Evolutionary conservation across 2,888 invertebrate species (phyloP), one percentile per base, ranked within the genome.

Genomic region (Neoitamus cyanurus): DNA sequence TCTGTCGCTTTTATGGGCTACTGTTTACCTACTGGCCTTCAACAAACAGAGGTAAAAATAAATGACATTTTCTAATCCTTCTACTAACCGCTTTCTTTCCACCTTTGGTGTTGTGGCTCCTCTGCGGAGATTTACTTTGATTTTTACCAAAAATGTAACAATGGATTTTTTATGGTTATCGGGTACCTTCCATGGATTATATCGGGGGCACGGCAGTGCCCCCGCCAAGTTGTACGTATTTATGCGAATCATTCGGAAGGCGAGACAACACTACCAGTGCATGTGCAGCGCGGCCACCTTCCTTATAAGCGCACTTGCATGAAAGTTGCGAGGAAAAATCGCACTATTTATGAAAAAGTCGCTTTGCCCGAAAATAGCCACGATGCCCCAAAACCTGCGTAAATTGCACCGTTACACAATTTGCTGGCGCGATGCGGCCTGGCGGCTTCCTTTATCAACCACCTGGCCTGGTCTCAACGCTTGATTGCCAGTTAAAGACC

Each of bases 311-410:
- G 20, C 31, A 80, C 58, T 80, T 30, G 80, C 48, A 80, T 80
- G 80, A 80, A 80, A 80, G 80, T 80, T 80, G 58, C 42, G 68
- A 34, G 9, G 58, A 78, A 80, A 80, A 80, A 58, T 80, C 48
- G 31, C 13, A 68, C 80, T 58, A 68, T 80, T 80, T 80, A 58
- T 36, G 80, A 28, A 6, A 20, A n/a, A 30, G 11, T 80, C 58
- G 68, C 30, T 80, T 68, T 58, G 20, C 9, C 80, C 80, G 42
- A 80, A 80, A 80, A 68, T 68, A 80, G 80, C 48, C 5, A 80
- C 6, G 80, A 20, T 80, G 80, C 80, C 68, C 80, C 20, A 36
- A 80, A 78, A 28, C 42, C 9, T 46, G 13, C 34, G 73, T 34
- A 25, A 73, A 36, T 36, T 37, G 77, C 28, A 3, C 28, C 77